Base-by-base conservation (phyloP, 2,113 vertebrate genomes). In the Hypanus sabinus region DNA sequence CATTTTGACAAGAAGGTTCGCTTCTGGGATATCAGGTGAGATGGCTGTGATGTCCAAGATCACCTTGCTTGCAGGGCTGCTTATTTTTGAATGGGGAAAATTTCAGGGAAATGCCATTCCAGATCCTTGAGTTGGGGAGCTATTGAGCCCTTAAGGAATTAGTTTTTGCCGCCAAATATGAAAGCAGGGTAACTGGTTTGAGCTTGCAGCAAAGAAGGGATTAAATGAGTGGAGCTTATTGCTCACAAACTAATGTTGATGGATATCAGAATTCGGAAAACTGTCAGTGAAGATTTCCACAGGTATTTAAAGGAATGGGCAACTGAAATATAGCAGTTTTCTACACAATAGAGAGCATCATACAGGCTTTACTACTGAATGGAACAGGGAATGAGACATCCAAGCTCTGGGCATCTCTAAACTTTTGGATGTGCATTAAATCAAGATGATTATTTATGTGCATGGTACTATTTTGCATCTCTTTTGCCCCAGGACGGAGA, bases 1-100 rank as follows among this genome's bases (percentile, higher is more conserved):
- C 99, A 99, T 95, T 99, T 99, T 73, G 99, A 99, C 94, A 99
- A 99, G 98, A 99, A 99, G 95, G 98, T 99, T 75, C 98, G 99
- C 14, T 99, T 99, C 96, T 99, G 99, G 99, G 99, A 99, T 95
- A 99, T 99, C 96, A 98, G 98, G 99, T 98, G 97, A 96, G 96
- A 46, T 0, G 60, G n/a, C 33, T 1, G 14, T 33, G 30, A 14
- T 18, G 33, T 65, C 85, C 85, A 33, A 60, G 65, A 68, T 36
- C 33, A 30, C 30, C 20, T 62, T 33, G 30, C 65, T 90, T 90
- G 16, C 1, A 68, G 3, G 27, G 55, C 46, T 62, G 83, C n/a
- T 62, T 60, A 60, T 11, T 87, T n/a, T 57, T 88, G 85, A 62
- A 62, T 33, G 33, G 3, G 76, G 33, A 36, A 33, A 79, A 10